These are phyloP conservation scores for Cyprinus carpio DNA, from an alignment of 2,113 vertebrate species.

Conservation along the genomic window DNA sequence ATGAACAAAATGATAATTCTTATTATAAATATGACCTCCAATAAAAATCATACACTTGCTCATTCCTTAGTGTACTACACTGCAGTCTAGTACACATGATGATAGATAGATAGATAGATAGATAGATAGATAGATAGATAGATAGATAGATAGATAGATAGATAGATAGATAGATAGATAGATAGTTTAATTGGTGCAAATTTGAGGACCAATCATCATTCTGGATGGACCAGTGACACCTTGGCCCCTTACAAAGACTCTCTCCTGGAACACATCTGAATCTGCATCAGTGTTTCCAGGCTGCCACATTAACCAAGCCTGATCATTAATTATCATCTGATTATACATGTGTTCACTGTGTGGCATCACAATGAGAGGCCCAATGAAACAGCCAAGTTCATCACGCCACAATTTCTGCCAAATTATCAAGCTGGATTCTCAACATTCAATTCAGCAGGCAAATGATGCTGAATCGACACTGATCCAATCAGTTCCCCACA, in stretches of 20 bases:
- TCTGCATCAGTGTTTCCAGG: not conserved
- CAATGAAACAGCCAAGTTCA: conserved; percentile 1
- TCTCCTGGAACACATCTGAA: not conserved
- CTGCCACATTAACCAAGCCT: not conserved
- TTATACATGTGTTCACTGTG: conserved; percentile 24
- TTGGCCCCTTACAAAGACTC: not conserved
- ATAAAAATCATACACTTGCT: not conserved
- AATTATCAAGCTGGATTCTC: conserved; percentile 29
- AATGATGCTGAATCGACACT: conserved; percentile 27
- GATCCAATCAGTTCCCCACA: conserved; percentile 31
- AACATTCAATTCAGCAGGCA: not conserved
- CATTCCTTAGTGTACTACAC: too few species aligned
- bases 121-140: not conserved
- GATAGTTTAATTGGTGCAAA: not conserved
- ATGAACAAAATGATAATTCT: conserved; percentile 1
- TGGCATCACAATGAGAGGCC: conserved; percentile 30
- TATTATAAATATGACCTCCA: not conserved
- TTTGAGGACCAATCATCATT: not conserved
- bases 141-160: not conserved
- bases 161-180: not conserved
- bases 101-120: not conserved
- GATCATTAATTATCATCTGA: conserved; percentile 26
- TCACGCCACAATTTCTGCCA: conserved; percentile 24
- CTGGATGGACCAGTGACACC: not conserved
- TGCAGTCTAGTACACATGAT: not conserved